Conservation (phyloP, 2,888 invertebrate species). For the Andrena minutula region DNA sequence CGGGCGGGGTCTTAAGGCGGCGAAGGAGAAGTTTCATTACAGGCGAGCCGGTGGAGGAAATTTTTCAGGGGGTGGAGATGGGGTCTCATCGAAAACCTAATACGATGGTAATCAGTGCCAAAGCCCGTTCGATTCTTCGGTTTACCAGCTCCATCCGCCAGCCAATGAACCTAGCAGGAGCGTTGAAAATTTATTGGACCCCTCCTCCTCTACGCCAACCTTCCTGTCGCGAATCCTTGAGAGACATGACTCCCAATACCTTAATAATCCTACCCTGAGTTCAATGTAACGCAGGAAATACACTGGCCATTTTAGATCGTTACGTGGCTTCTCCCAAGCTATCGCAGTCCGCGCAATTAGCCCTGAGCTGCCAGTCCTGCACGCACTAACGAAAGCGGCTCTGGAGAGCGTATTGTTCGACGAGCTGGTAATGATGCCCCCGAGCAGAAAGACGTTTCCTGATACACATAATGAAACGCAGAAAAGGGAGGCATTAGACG, state of each 20-base stretch:
- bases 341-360: background rate
- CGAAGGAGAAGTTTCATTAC: constrained; percentile 52
- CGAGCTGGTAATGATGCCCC: constrained; percentile 63
- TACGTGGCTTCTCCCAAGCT: background rate
- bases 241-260: constrained; percentile 60
- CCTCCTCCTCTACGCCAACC: constrained; percentile 17
- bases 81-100: constrained; percentile 79
- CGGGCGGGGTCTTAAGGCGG: background rate
- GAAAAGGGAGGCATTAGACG: constrained; percentile 10
- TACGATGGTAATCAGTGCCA: constrained; percentile 80
- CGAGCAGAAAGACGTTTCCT: constrained; percentile 42
- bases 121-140: constrained; percentile 66
- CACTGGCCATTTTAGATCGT: background rate
- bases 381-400: constrained; percentile 62
- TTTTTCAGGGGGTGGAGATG: constrained; percentile 60
- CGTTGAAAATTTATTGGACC: constrained; percentile 79
- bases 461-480: constrained; percentile 24
- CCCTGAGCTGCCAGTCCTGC: constrained; percentile 48
- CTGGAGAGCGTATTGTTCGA: constrained; percentile 59
- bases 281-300: constrained; percentile 19
- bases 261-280: constrained; percentile 68
- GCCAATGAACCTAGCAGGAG: constrained; percentile 55
- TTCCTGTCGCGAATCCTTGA: constrained; percentile 6
- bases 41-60: constrained; percentile 36
- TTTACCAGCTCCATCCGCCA: constrained; percentile 63